A percentile compares a stretch with the other conserved stretches of the same genome.
Evolutionary conservation across 2,797 vertebrate genomes (phyloP).

Genomic region (Enteromius viviparus): DNA sequence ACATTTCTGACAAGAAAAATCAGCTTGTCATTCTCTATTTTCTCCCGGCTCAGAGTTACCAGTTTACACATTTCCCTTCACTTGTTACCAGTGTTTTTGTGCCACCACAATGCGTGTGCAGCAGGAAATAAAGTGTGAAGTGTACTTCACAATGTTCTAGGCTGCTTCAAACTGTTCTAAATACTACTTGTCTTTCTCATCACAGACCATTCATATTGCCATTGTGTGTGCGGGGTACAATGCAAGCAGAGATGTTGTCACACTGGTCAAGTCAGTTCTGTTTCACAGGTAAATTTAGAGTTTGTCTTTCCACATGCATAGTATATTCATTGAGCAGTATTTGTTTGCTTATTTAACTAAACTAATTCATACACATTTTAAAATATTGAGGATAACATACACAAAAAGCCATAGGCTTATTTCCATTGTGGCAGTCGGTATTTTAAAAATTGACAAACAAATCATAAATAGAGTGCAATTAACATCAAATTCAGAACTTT

Average conservation of each 20-base stretch:
- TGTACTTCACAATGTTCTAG: background rate
- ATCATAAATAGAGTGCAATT: background rate
- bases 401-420: too few relatives aligned
- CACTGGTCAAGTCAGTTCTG: constrained; percentile 95
- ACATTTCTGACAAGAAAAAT: background rate
- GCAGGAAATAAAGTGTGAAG: background rate
- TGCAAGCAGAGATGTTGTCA: constrained; percentile 96
- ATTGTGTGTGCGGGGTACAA: constrained; percentile 98
- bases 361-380: background rate
- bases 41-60: background rate
- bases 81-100: background rate
- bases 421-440: background rate
- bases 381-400: background rate
- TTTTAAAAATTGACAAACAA: background rate
- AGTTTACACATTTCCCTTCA: background rate
- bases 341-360: background rate
- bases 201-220: constrained; percentile 94
- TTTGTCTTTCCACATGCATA: background rate
- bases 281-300: constrained; percentile 88
- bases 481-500: background rate
- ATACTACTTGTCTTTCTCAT: constrained; percentile 46
- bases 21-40: background rate
- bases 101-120: background rate
- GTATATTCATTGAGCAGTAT: background rate
- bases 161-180: constrained; percentile 5